Percentiles rank a stretch among this genome's conserved stretches.
Evolutionary conservation across 2,888 invertebrate genomes (phyloP).

Genomic region (Idaea dimidiata): DNA sequence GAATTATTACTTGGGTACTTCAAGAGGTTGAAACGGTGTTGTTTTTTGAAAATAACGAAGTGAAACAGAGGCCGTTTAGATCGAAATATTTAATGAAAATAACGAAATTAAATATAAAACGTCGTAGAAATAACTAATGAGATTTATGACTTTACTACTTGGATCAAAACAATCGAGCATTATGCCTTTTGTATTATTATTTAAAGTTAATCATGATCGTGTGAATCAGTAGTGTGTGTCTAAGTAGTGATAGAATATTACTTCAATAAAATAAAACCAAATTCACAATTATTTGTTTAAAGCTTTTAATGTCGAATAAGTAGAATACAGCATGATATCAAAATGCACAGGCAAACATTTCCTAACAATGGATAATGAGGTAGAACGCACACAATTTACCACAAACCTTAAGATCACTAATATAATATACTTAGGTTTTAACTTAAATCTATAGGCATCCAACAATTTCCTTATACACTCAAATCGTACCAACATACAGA

Average conservation of each 20-base stretch:
- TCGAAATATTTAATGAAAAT: conserved; percentile 6
- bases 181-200: no score
- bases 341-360: not conserved
- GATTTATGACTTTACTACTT: no score
- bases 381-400: no score
- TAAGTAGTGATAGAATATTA: not conserved
- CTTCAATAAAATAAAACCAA: not conserved
- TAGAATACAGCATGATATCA: not conserved
- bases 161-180: no score
- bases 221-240: not conserved
- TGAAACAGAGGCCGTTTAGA: conserved; percentile 10
- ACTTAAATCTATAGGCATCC: no score
- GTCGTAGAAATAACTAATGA: no score
- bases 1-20: conserved; percentile 43
- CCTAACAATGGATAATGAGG: not conserved
- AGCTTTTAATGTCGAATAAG: conserved; percentile 4
- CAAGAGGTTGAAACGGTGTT: conserved; percentile 12
- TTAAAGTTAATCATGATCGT: no score
- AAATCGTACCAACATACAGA: no score
- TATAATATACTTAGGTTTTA: no score
- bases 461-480: no score
- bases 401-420: no score
- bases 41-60: conserved; percentile 9
- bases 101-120: conserved; percentile 13
- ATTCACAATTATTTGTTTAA: not conserved